Evolutionary conservation across 1,140 invertebrate species (phyloP), one percentile per base, ranked within the genome.

Genomic region (Eufriesea mexicana): DNA sequence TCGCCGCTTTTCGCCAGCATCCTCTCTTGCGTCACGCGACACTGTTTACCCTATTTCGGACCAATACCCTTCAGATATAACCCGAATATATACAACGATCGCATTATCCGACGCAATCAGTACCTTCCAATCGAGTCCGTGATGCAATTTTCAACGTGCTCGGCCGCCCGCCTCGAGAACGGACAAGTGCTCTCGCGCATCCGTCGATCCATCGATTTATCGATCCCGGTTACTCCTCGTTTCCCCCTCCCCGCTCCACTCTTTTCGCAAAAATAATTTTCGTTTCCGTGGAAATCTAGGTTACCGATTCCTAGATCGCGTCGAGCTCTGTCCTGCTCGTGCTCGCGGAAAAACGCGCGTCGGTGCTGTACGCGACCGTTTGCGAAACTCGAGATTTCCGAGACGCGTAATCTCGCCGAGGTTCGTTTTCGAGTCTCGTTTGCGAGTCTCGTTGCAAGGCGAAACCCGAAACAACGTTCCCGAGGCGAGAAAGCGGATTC

Each of bases 131-230:
- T 66, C 79, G 62, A 88, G 61, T 64, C 57, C 47, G 76, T 71
- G 78, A 81, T 84, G 86, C 87, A 88, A 86, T 89, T 89, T 45
- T 1, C 5, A 45, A 67, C 64, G 64, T 67, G 64, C 64, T 23
- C 20, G 64, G 23, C 23, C 64, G 20, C 5, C 42, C 35, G 2
- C 25, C 7, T n/a, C 12, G 18, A 9, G 28, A 64, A 20, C 28
- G 9, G 0, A 64, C 2, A 18, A 54, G 0, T 2, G 1, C 51
- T 54, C 51, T 54, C 51, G 35, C n/a, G n/a, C n/a, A n/a, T 35
- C 35, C 12, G 0, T 18, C 59, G 59, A 18, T 86, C 71, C 23
- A 54, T 68, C 78, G 35, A 85, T 86, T 84, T 25, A 20, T 62
- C 25, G 14, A 85, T 86, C 73, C 16, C 73, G 64, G 70, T 79